These are phyloP conservation scores for Aphidius ervi DNA, from an alignment of 1,140 invertebrate species.

Conservation along the genomic window DNA sequence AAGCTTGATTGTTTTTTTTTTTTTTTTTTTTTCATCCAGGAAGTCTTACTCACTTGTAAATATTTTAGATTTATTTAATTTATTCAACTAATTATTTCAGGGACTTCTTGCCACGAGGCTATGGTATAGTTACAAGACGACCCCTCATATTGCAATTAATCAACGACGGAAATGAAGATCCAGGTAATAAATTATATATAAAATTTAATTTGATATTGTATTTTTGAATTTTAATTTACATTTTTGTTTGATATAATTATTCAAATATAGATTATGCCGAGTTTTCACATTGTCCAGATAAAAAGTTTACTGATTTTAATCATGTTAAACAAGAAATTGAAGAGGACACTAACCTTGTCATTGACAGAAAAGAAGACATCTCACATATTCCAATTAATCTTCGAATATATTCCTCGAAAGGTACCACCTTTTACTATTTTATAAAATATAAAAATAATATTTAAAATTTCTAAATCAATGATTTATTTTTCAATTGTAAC, in stretches of 20 bases:
- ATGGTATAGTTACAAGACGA: slow-evolving; percentile 95
- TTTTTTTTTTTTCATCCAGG: too few species aligned
- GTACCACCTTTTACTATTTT: too few species aligned
- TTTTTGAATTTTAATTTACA: slow-evolving; percentile 30
- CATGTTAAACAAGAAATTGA: slow-evolving; percentile 96
- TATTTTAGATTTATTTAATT: too few species aligned
- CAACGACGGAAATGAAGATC: slow-evolving; percentile 54
- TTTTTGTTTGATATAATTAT: slow-evolving; percentile 29
- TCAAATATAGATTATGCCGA: slow-evolving; percentile 84
- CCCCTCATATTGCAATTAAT: slow-evolving; percentile 96
- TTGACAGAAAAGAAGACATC: slow-evolving; percentile 96
- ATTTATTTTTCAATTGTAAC: too few species aligned
- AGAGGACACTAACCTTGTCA: slow-evolving; percentile 69
- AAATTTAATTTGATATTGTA: neutral
- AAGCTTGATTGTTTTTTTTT: too few species aligned
- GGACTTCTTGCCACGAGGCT: slow-evolving; percentile 93
- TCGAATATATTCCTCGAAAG: slow-evolving; percentile 94
- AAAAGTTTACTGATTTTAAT: slow-evolving; percentile 95
- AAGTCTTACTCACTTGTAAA: too few species aligned
- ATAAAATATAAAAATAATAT: too few species aligned
- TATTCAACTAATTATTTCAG: slow-evolving; percentile 58
- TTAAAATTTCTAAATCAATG: too few species aligned
- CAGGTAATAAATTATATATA: neutral
- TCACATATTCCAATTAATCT: slow-evolving; percentile 98
- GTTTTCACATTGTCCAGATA: slow-evolving; percentile 97